phyloP scores from a whole-genome alignment of 2,113 vertebrate species.

The Dendrocopos noguchii region DNA sequence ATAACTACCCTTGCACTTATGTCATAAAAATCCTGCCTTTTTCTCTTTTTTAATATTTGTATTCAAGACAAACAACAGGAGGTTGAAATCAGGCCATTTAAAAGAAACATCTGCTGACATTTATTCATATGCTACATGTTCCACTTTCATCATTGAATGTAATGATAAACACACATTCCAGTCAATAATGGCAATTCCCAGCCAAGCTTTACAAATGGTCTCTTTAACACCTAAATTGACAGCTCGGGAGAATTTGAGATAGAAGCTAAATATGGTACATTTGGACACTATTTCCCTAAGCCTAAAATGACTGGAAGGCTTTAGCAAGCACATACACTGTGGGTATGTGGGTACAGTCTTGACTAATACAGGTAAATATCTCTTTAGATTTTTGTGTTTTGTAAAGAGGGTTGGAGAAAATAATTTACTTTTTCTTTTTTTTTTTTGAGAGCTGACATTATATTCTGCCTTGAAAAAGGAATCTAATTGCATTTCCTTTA shows the following conservation, averaged over 20 bases:
- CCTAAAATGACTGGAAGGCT: constrained; percentile 80
- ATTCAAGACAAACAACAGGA: constrained; percentile 89
- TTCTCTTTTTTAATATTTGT: constrained; percentile 87
- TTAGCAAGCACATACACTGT: constrained; percentile 80
- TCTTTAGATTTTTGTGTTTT: constrained; percentile 62
- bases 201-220: constrained; percentile 89
- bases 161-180: constrained; percentile 88
- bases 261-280: constrained; percentile 88
- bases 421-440: not conserved
- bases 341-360: constrained; percentile 70
- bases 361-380: constrained; percentile 75
- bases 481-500: constrained; percentile 61
- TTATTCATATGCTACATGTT: constrained; percentile 87
- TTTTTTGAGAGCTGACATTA: not conserved
- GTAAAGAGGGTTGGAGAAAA: constrained; percentile 41
- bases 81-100: constrained; percentile 88
- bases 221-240: constrained; percentile 88
- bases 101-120: constrained; percentile 89
- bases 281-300: constrained; percentile 85
- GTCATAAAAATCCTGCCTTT: constrained; percentile 83
- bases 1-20: constrained; percentile 85
- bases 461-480: constrained; percentile 42
- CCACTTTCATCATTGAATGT: constrained; percentile 87
- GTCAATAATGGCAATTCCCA: constrained; percentile 87
- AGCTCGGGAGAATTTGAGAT: constrained; percentile 87